phyloP scores from a whole-genome alignment of 1,140 invertebrate species.

The Psilanteris sp. region DNA sequence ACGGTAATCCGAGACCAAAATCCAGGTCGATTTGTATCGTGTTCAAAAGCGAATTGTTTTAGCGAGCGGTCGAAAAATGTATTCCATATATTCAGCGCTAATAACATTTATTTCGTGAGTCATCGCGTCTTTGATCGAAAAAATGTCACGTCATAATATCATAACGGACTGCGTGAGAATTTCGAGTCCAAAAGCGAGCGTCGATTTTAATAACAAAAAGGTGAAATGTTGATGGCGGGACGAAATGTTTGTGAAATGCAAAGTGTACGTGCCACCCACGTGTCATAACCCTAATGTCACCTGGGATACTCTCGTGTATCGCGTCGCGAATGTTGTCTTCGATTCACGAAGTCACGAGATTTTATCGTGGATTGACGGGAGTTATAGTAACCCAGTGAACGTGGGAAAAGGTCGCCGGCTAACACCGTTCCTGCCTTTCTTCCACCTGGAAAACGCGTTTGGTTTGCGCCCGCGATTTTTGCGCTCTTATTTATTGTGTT shows the following conservation, averaged over 20 bases:
- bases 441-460: slow-evolving; percentile 51
- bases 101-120: too few species aligned
- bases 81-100: too few species aligned
- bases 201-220: slow-evolving; percentile 33
- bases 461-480: slow-evolving; percentile 36
- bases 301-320: slow-evolving; percentile 50
- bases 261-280: slow-evolving; percentile 61
- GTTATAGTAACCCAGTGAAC: slow-evolving; percentile 69
- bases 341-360: slow-evolving; percentile 64
- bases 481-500: slow-evolving; percentile 30
- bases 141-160: slow-evolving; percentile 1
- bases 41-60: background rate
- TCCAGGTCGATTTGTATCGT: slow-evolving; percentile 15
- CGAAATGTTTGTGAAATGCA: slow-evolving; percentile 45
- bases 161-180: slow-evolving; percentile 18
- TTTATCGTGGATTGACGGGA: slow-evolving; percentile 65
- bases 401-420: slow-evolving; percentile 65
- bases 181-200: background rate
- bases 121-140: background rate
- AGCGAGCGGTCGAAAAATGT: too few species aligned
- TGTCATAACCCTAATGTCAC: slow-evolving; percentile 65
- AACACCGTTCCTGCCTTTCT: slow-evolving; percentile 48
- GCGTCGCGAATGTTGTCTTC: slow-evolving; percentile 55
- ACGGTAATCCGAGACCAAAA: slow-evolving; percentile 25
- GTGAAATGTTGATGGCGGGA: slow-evolving; percentile 24